Base-by-base conservation (phyloP, 1,140 invertebrate species). In the Trichonephila inaurata region DNA sequence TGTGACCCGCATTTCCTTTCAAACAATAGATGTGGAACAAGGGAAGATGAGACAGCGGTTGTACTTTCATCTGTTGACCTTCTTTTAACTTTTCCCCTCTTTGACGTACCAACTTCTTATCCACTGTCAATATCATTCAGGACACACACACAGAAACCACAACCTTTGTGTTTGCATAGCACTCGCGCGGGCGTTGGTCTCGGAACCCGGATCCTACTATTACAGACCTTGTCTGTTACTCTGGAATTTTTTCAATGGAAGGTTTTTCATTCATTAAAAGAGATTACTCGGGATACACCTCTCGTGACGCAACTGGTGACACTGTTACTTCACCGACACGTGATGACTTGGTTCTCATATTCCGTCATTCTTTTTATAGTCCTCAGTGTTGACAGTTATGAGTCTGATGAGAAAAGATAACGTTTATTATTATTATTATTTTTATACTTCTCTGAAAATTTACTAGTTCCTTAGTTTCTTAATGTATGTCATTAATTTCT, bases 11-110 rank as follows among this genome's bases (percentile, higher is more conserved):
- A 88, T 88, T 88, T 88, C n/a, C 86, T 40, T 64, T 88, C 86
- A 88, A 88, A 88, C 86, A 88, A 88, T 88, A 88, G 86, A 88
- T 88, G 33, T 88, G 61, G 86, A 88, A 88, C 86, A 88, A 88
- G 40, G 24, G 86, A 62, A 64, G 86, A 88, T 88, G 86, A 88
- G 86, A 88, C 86, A 64, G 86, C 28, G 86, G 12, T 88, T 88
- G 61, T 64, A 88, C 86, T 88, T 88, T 88, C 86, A 64, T 88
- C 62, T 64, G 60, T 64, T 88, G 86, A 88, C 86, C 86, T 88
- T 88, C 61, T 87, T 88, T 88, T 64, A 10, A 24, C 12, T 7
- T 33, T 88, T 88, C 21, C 33, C 62, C 60, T 44, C 24, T 44
- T 64, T 64, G 61, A 64, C n/a, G n/a, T 64, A 40, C 44, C 21